These are phyloP conservation scores for Anarrhichthys ocellatus DNA, from an alignment of 2,113 vertebrate genomes.

Conservation along the genomic window DNA sequence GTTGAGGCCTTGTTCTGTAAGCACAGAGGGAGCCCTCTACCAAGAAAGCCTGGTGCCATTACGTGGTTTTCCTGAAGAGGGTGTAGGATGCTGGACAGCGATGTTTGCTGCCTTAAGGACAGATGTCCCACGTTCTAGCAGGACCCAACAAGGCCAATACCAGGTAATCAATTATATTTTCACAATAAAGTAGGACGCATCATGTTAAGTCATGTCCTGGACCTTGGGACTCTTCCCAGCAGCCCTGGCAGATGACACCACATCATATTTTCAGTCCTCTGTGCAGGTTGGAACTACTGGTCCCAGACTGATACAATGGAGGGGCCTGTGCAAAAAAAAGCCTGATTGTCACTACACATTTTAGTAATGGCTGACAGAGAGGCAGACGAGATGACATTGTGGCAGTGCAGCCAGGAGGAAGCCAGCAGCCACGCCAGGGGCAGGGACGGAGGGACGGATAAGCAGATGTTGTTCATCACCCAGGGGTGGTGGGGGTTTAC, in stretches of 20 bases:
- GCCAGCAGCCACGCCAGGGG: slow-evolving; percentile 84
- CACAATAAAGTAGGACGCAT: slow-evolving; percentile 19
- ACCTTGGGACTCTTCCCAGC: slow-evolving; percentile 35
- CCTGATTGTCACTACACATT: slow-evolving; percentile 85
- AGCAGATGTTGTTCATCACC: slow-evolving; percentile 86
- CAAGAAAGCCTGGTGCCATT: too few species aligned
- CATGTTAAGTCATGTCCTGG: slow-evolving; percentile 43
- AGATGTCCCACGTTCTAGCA: slow-evolving; percentile 49
- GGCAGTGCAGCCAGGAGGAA: slow-evolving; percentile 82
- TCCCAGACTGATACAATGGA: slow-evolving; percentile 70
- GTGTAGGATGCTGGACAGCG: too few species aligned
- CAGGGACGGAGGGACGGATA: slow-evolving; percentile 80
- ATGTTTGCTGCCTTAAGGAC: not conserved
- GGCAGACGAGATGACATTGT: slow-evolving; percentile 84
- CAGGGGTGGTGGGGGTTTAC: slow-evolving; percentile 76
- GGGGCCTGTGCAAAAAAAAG: slow-evolving; percentile 74
- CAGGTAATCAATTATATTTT: slow-evolving; percentile 61
- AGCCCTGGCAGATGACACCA: slow-evolving; percentile 44
- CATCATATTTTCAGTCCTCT: slow-evolving; percentile 59
- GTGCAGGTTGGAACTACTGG: slow-evolving; percentile 58
- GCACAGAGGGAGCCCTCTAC: not conserved
- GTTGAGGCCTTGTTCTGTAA: too few species aligned
- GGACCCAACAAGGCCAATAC: slow-evolving; percentile 34
- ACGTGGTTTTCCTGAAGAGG: too few species aligned
- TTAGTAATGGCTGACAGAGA: slow-evolving; percentile 84